Conservation (phyloP, 92 coral and sea anemone genomes). For the Siderastrea siderea region DNA sequence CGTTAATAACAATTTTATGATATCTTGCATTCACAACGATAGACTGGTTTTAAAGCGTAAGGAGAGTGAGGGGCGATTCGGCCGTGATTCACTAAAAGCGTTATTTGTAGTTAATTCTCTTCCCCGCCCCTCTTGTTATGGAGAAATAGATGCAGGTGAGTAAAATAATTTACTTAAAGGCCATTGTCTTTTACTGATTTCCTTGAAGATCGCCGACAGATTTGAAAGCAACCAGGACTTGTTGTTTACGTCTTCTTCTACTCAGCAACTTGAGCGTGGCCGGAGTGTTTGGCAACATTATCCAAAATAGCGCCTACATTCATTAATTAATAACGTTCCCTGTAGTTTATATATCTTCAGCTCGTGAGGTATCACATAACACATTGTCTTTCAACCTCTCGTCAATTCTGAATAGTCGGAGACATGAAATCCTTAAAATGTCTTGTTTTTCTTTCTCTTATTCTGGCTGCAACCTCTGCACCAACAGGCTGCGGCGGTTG, state of each 20-base stretch:
- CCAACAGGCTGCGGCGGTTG: not conserved
- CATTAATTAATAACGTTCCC: not conserved
- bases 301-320: not conserved
- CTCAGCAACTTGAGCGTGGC: not conserved
- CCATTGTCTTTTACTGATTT: too few species aligned
- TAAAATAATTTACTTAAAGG: too few species aligned
- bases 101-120: too few species aligned
- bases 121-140: too few species aligned
- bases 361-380: not conserved
- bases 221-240: not conserved
- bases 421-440: not conserved
- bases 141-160: too few species aligned
- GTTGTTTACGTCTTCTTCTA: not conserved
- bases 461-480: not conserved
- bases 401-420: not conserved
- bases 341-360: not conserved
- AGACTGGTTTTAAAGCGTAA: too few species aligned
- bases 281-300: not conserved
- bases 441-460: not conserved
- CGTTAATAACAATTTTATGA: too few species aligned
- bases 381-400: not conserved
- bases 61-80: too few species aligned
- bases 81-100: too few species aligned
- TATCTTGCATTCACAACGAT: too few species aligned
- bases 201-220: too few species aligned